Evolutionary conservation across 2,113 vertebrate species (phyloP).

Genomic region (Ophthalmotilapia sp.): DNA sequence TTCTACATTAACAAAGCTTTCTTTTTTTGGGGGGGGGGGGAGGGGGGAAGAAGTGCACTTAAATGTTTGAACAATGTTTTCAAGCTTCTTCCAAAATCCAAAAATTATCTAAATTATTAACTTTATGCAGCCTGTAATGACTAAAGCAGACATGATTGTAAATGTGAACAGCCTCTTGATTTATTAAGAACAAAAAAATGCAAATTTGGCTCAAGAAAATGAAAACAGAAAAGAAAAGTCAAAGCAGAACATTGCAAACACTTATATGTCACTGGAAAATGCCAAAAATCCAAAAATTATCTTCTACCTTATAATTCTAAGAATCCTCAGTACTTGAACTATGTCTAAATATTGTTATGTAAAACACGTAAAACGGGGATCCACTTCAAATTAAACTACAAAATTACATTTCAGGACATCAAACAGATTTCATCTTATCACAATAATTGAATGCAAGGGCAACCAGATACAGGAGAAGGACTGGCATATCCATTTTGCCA

Average conservation of each 20-base stretch:
- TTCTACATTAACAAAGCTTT: background rate
- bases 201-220: background rate
- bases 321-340: background rate
- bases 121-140: background rate
- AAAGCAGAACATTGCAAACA: background rate
- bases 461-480: conserved; percentile 7
- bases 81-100: background rate
- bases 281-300: no score
- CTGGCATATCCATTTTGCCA: conserved; percentile 25
- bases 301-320: background rate
- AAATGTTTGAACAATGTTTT: background rate
- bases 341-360: background rate
- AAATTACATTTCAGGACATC: background rate
- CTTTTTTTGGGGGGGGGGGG: background rate
- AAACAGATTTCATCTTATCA: background rate
- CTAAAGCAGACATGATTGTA: background rate
- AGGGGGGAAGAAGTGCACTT: fast-evolving
- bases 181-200: background rate
- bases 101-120: background rate
- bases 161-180: background rate
- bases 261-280: background rate
- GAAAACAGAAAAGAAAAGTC: background rate
- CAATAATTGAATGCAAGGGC: conserved; percentile 4
- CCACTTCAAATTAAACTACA: background rate
- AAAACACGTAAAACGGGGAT: background rate